phyloP scores from a whole-genome alignment of 2,113 vertebrate genomes.

The Acanthisitta chloris region DNA sequence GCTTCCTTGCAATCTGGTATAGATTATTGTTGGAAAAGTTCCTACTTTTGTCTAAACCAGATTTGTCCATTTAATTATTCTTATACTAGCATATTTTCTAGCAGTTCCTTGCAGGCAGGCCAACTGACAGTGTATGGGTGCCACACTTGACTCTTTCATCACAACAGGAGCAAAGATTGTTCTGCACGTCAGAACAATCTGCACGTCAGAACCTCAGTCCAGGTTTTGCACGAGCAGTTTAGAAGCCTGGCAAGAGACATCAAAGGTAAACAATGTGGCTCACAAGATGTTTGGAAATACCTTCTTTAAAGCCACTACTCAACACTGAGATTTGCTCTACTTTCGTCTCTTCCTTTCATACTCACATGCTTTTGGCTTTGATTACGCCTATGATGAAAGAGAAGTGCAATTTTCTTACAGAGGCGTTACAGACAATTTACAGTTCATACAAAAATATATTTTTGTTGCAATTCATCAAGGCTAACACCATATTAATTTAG shows the following conservation, averaged over 20 bases:
- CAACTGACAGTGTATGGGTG: not conserved
- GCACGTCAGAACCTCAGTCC: not conserved
- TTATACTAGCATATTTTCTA: not conserved
- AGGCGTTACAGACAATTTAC: not conserved
- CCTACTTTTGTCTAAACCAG: not conserved
- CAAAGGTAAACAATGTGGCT: not conserved
- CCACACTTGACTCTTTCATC: not conserved
- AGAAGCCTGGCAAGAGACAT: not conserved
- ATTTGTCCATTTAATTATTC: not conserved
- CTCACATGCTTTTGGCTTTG: not conserved
- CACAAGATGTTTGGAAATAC: not conserved
- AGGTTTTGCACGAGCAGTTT: not conserved
- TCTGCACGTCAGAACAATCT: not conserved
- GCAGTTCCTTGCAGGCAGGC: not conserved
- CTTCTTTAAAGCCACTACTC: not conserved
- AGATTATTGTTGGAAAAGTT: not conserved
- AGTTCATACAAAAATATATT: not conserved
- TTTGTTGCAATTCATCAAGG: not conserved
- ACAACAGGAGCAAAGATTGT: not conserved
- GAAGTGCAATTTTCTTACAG: not conserved
- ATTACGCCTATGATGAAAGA: not conserved
- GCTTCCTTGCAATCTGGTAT: not conserved
- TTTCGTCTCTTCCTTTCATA: not conserved
- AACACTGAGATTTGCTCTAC: not conserved
- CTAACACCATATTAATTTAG: conserved; percentile 11